phyloP scores from a whole-genome alignment of 2,888 invertebrate genomes.

The Tetragonisca angustula region DNA sequence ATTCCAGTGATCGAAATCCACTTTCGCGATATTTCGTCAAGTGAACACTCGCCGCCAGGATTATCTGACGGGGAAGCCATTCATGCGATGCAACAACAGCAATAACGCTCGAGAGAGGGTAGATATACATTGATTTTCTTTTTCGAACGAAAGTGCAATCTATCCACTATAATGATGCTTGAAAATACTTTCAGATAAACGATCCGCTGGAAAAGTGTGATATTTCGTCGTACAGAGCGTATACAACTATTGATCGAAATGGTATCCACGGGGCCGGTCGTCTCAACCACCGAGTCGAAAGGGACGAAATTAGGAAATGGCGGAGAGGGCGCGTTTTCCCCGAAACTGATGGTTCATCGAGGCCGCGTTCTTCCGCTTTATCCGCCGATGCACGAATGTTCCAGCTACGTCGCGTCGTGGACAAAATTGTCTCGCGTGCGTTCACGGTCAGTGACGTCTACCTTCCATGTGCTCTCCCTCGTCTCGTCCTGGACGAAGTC shows the following conservation, averaged over 20 bases:
- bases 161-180: too few species aligned
- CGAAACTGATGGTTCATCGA: slow-evolving; percentile 39
- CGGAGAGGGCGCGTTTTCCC: slow-evolving; percentile 22
- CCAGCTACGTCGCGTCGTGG: slow-evolving; percentile 51
- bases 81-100: slow-evolving; percentile 32
- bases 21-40: slow-evolving; percentile 26
- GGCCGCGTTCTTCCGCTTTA: slow-evolving; percentile 58
- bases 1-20: slow-evolving; percentile 37
- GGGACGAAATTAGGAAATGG: slow-evolving; percentile 30
- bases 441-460: slow-evolving; percentile 72
- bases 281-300: background rate
- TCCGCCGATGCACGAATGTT: slow-evolving; percentile 54
- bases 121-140: slow-evolving; percentile 46
- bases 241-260: background rate
- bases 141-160: slow-evolving; percentile 5
- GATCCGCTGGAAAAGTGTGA: background rate
- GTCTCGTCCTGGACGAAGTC: slow-evolving; percentile 62
- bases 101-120: background rate
- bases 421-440: slow-evolving; percentile 68
- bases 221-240: background rate
- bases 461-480: slow-evolving; percentile 61
- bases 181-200: background rate
- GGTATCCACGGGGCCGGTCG: background rate
- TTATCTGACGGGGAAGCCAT: slow-evolving; percentile 50
- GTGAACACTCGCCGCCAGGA: slow-evolving; percentile 35